phyloP scores from a whole-genome alignment of 2,888 invertebrate genomes.

The Chaetogeoica ovagalla region DNA sequence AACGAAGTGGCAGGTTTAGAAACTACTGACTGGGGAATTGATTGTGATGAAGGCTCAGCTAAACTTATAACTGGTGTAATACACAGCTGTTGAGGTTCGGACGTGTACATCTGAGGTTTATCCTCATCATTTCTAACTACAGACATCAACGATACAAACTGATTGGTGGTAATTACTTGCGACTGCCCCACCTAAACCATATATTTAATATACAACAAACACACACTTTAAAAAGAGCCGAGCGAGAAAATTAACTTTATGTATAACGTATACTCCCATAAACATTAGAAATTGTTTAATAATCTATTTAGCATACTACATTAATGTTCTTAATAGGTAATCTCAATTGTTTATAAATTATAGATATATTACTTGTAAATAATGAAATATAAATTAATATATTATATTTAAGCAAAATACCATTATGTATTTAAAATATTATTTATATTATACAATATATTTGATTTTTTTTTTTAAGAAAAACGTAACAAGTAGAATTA shows the following conservation, averaged over 20 bases:
- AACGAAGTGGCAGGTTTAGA: slow-evolving; percentile 39
- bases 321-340: no score
- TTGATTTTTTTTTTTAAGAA: no score
- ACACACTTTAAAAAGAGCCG: background rate
- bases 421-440: no score
- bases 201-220: slow-evolving; percentile 34
- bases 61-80: slow-evolving; percentile 45
- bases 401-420: no score
- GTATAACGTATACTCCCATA: background rate
- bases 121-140: slow-evolving; percentile 51
- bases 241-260: slow-evolving; percentile 26
- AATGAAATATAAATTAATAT: no score
- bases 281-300: background rate
- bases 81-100: slow-evolving; percentile 44
- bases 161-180: slow-evolving; percentile 50
- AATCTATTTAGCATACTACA: no score
- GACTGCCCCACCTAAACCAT: slow-evolving; percentile 47
- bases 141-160: slow-evolving; percentile 49
- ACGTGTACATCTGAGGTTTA: slow-evolving; percentile 45
- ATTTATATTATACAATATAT: no score
- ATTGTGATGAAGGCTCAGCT: slow-evolving; percentile 37
- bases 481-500: no score
- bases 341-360: no score
- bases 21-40: slow-evolving; percentile 26
- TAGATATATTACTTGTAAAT: no score